phyloP scores from a whole-genome alignment of 2,888 invertebrate genomes.

The Stenichneumon culpator region DNA sequence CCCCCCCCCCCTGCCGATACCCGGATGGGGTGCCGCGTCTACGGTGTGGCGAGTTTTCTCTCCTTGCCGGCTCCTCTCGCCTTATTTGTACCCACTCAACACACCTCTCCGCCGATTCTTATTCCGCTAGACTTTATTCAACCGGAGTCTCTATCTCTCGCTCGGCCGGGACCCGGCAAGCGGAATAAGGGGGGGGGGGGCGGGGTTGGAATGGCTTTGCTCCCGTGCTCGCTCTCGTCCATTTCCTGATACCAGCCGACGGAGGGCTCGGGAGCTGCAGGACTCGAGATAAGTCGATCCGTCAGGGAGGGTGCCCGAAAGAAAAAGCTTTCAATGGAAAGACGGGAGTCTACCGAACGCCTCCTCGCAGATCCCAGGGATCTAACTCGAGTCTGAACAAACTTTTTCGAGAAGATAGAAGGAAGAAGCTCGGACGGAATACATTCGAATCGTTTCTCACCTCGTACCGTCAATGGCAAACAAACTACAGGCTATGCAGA shows the following conservation, averaged over 20 bases:
- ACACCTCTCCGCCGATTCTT: conserved; percentile 72
- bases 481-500: conserved; percentile 29
- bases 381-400: conserved; percentile 61
- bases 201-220: conserved; percentile 17
- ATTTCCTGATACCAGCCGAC: conserved; percentile 43
- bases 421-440: conserved; percentile 48
- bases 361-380: conserved; percentile 62
- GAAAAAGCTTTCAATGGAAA: conserved; percentile 79
- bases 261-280: conserved; percentile 61
- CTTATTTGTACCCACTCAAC: conserved; percentile 72
- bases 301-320: conserved; percentile 77
- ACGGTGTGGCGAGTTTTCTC: conserved; percentile 20
- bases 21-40: conserved; percentile 27
- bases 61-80: conserved; percentile 28
- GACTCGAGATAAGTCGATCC: conserved; percentile 79
- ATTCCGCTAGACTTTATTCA: conserved; percentile 76
- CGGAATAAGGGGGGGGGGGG: not conserved
- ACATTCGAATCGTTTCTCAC: conserved; percentile 71
- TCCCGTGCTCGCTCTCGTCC: conserved; percentile 43
- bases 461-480: conserved; percentile 64
- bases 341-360: conserved; percentile 59
- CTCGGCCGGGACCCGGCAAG: conserved; percentile 6
- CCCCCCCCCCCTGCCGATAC: not conserved
- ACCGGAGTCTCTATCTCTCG: conserved; percentile 45
- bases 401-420: conserved; percentile 57